These are phyloP conservation scores for Eumaeus atala DNA, from an alignment of 1,140 invertebrate genomes.

Conservation along the genomic window DNA sequence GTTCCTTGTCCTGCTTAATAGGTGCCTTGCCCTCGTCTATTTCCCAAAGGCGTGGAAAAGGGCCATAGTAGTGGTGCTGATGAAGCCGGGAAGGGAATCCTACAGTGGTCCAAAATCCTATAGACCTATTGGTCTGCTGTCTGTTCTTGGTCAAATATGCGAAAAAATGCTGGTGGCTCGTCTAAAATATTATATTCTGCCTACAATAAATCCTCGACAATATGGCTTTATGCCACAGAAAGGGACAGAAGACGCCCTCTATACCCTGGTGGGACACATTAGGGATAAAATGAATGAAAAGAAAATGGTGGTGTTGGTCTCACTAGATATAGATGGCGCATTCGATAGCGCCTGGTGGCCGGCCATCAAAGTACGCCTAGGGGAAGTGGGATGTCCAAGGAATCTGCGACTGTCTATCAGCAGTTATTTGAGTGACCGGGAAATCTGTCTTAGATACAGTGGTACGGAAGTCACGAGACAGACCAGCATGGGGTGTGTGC, in stretches of 20 bases:
- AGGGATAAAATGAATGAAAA: neutral
- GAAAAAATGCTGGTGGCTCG: conserved; percentile 10
- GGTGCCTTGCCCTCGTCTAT: conserved; percentile 5
- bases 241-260: neutral
- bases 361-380: neutral
- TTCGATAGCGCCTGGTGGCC: conserved; percentile 14
- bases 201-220: neutral
- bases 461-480: neutral
- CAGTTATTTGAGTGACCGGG: neutral
- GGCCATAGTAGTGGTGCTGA: conserved; percentile 11
- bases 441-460: neutral
- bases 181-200: neutral
- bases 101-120: conserved; percentile 17
- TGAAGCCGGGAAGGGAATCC: conserved; percentile 14
- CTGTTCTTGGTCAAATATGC: conserved; percentile 9
- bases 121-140: conserved; percentile 18
- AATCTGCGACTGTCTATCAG: neutral
- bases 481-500: conserved; percentile 7
- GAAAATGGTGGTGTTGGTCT: neutral
- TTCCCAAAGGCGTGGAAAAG: conserved; percentile 19
- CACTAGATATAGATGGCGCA: conserved; percentile 4
- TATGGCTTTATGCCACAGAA: conserved; percentile 1
- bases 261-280: neutral
- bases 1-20: conserved; percentile 17
- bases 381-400: neutral